Conservation (phyloP, 2,888 invertebrate genomes). For the Drosophila pseudotalamancana region DNA sequence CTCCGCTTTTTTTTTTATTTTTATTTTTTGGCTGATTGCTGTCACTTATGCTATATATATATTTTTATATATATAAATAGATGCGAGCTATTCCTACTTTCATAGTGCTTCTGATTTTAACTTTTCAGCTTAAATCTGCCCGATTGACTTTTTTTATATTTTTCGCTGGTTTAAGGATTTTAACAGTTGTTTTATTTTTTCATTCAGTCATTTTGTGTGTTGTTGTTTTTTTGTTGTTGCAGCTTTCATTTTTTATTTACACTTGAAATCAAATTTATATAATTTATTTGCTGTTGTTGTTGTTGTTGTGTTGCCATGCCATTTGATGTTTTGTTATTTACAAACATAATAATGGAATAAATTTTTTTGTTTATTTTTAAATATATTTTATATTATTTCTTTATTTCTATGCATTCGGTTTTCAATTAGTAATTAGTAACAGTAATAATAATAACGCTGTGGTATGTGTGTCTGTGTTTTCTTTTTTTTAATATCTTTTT, state of each 20-base stretch:
- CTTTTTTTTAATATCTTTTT: conserved; percentile 20
- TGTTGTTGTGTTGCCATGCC: conserved; percentile 51
- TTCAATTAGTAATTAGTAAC: conserved; percentile 71
- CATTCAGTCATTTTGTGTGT: conserved; percentile 44
- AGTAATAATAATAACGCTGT: conserved; percentile 65
- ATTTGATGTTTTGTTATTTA: conserved; percentile 74
- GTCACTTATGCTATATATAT: conserved; percentile 28
- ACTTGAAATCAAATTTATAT: conserved; percentile 52
- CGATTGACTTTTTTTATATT: not conserved
- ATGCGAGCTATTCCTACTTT: not conserved
- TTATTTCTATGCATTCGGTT: conserved; percentile 24
- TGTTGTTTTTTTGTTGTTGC: conserved; percentile 24
- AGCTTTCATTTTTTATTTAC: conserved; percentile 58
- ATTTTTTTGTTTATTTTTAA: conserved; percentile 38
- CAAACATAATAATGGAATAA: conserved; percentile 75
- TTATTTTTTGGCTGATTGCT: conserved; percentile 37
- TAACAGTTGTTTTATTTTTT: conserved; percentile 9
- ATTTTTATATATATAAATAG: conserved; percentile 3
- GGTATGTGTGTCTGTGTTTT: conserved; percentile 22
- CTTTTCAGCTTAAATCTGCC: conserved; percentile 22
- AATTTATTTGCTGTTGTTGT: conserved; percentile 16
- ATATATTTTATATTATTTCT: conserved; percentile 1
- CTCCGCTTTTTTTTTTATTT: conserved; percentile 10
- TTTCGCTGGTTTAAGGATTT: conserved; percentile 3
- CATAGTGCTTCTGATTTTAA: conserved; percentile 3